Evolutionary conservation across 2,113 vertebrate species (phyloP).

Genomic region (Urocynchramus pylzowi): DNA sequence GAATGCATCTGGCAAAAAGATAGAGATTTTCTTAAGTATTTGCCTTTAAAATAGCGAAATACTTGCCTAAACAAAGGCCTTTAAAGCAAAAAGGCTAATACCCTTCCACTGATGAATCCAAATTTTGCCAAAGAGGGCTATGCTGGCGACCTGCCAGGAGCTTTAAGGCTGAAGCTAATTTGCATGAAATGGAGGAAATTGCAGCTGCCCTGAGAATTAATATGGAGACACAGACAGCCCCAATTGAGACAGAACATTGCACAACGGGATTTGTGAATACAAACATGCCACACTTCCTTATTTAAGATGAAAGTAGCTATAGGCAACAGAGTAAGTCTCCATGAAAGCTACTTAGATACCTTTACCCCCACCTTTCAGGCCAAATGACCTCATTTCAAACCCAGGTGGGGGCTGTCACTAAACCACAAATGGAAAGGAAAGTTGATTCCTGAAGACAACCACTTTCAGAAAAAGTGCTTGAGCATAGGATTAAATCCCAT

Average conservation of each 20-base stretch:
- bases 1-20: neutral
- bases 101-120: conserved; percentile 23
- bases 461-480: conserved; percentile 40
- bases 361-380: conserved; percentile 51
- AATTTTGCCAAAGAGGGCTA: conserved; percentile 44
- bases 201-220: conserved; percentile 48
- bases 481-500: conserved; percentile 38
- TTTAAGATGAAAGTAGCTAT: conserved; percentile 57
- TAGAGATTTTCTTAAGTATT: neutral
- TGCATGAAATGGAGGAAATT: conserved; percentile 69
- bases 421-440: conserved; percentile 26
- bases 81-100: conserved; percentile 16
- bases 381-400: conserved; percentile 47
- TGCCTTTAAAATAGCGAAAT: neutral
- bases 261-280: conserved; percentile 43
- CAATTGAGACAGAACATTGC: conserved; percentile 40
- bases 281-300: conserved; percentile 60
- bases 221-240: conserved; percentile 39
- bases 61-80: conserved; percentile 29
- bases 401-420: conserved; percentile 45
- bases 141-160: conserved; percentile 31
- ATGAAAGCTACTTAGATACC: conserved; percentile 49
- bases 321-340: conserved; percentile 25
- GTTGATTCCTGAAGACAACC: conserved; percentile 37
- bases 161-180: conserved; percentile 53